Base-by-base conservation (phyloP, 2,797 vertebrate genomes). In the Apogon hyalosoma region DNA sequence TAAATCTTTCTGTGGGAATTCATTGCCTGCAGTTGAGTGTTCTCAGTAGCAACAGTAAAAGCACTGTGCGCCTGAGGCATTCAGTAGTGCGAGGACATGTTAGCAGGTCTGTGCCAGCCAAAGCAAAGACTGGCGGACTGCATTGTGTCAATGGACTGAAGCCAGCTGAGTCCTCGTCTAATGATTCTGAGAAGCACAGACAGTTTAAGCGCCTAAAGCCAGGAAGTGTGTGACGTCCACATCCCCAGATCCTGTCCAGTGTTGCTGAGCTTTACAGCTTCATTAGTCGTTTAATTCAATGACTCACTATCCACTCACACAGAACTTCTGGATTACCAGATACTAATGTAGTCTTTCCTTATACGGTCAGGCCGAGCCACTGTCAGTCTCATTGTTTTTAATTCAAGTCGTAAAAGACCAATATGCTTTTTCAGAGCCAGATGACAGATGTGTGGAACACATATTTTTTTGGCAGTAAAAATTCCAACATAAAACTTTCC, bases 141-240 rank as follows among this genome's bases (percentile, higher is more conserved):
- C 28, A 42, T 53, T 61, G 55, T 74, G 43, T 77, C 51, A 73
- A 2, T 83, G 69, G 62, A 43, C 49, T 55, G 21, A 36, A 48
- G 60, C 67, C 73, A 76, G 53, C 18, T 56, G 18, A 52, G 67
- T 60, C 52, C 72, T 51, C 48, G 54, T 75, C 42, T 54, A 63
- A 71, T 63, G 51, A 63, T 54, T 73, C 58, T 63, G 36, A 64
- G 54, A 74, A 67, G 57, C 43, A 49, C 15, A 19, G 48, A 73
- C 60, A 48, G 33, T 68, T 63, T 41, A 71, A 63, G 63, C 53
- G 46, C 49, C 42, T 60, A 68, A 75, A 74, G 80, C 82, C 79
- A 73, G 56, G 65, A 79, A 62, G 73, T 54, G 33, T 57, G 50
- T 77, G 67, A 88, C 13, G 18, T 76, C 46, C 48, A 63, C 13